These are phyloP conservation scores for Azorinus chamasolen DNA, from an alignment of 2,888 invertebrate genomes.

Conservation along the genomic window DNA sequence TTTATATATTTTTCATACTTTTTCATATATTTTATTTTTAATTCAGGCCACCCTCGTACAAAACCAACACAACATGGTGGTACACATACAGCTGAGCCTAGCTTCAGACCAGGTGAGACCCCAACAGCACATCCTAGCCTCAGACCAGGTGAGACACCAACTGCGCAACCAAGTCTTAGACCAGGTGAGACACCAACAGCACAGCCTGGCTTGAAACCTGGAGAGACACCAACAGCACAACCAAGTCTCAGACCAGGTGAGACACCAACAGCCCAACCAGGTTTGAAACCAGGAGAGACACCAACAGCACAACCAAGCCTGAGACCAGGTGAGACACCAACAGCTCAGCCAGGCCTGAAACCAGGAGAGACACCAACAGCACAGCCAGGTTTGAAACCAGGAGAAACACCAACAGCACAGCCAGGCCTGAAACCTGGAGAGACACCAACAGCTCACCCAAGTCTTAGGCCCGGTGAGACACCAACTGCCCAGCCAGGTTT, in stretches of 20 bases:
- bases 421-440: slow-evolving; percentile 41
- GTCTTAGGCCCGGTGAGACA: slow-evolving; percentile 21
- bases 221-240: slow-evolving; percentile 26
- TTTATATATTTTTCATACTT: no score
- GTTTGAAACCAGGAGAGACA: slow-evolving; percentile 25
- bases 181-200: slow-evolving; percentile 28
- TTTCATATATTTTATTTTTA: no score
- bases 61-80: background rate
- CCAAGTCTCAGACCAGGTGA: slow-evolving; percentile 12
- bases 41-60: no score
- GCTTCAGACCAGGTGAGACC: slow-evolving; percentile 26
- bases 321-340: slow-evolving; percentile 36
- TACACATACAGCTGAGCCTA: slow-evolving; percentile 27
- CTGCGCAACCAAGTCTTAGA: slow-evolving; percentile 27
- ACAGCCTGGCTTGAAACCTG: slow-evolving; percentile 30
- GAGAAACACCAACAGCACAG: slow-evolving; percentile 48
- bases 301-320: slow-evolving; percentile 39
- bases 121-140: slow-evolving; percentile 42
- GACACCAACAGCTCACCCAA: slow-evolving; percentile 51
- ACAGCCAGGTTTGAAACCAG: slow-evolving; percentile 39
- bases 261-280: slow-evolving; percentile 33
- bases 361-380: slow-evolving; percentile 33
- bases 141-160: slow-evolving; percentile 31
- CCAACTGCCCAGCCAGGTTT: slow-evolving; percentile 45
- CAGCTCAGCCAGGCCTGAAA: slow-evolving; percentile 33